A percentile compares a stretch with the other conserved stretches of the same genome.
These are phyloP conservation scores for Himalopsyche anomala DNA, from an alignment of 2,888 invertebrate species.

Conservation along the genomic window DNA sequence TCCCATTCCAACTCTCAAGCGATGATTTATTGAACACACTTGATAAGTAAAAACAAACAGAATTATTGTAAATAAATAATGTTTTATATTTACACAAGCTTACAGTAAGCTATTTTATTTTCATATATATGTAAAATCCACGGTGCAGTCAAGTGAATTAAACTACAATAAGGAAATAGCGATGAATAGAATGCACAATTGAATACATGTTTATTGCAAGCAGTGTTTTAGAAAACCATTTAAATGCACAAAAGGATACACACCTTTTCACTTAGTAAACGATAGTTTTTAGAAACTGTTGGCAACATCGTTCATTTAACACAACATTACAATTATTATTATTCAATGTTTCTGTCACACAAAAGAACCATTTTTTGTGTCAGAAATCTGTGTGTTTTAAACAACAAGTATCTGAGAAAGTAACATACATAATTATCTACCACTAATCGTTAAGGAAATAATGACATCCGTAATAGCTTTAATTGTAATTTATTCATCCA, in stretches of 20 bases:
- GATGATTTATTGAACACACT: too few species aligned
- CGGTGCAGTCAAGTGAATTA: too few species aligned
- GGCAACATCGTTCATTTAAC: neutral
- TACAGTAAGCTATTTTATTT: too few species aligned
- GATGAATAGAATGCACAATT: too few species aligned
- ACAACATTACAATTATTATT: conserved; percentile 18
- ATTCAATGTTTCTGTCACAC: neutral
- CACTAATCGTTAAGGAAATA: conserved; percentile 1
- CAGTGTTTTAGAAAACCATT: too few species aligned
- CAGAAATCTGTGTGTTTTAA: conserved; percentile 25
- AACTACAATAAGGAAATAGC: too few species aligned
- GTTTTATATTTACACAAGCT: too few species aligned
- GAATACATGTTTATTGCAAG: too few species aligned
- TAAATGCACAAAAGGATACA: neutral
- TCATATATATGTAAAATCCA: too few species aligned
- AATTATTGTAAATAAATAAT: too few species aligned
- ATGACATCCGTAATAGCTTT: neutral
- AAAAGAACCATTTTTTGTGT: conserved; percentile 11
- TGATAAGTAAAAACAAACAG: too few species aligned
- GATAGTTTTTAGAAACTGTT: conserved; percentile 19
- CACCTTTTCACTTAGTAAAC: neutral
- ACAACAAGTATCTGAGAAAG: neutral
- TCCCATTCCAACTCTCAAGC: too few species aligned
- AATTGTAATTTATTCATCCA: conserved; percentile 29
- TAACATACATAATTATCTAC: conserved; percentile 16